Evolutionary conservation across 2,888 invertebrate species (phyloP).

Genomic region (Notodonta ziczac): DNA sequence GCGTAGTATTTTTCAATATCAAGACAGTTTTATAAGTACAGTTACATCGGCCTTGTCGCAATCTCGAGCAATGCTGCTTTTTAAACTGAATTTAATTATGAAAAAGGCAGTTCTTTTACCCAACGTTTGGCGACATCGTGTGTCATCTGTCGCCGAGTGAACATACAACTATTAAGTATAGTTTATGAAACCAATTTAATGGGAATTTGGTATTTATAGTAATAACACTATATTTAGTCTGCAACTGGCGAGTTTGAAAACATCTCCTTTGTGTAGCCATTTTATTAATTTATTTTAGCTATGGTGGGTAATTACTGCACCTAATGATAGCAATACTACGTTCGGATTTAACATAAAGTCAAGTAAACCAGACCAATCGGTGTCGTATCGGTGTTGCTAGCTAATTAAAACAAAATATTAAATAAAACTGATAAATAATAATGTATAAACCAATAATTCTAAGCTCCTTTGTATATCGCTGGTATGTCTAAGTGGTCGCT

Average conservation of each 20-base stretch:
- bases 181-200: neutral
- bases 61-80: too few species aligned
- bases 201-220: slow-evolving; percentile 9
- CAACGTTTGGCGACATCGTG: too few species aligned
- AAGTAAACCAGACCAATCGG: slow-evolving; percentile 71
- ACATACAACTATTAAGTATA: neutral
- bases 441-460: slow-evolving; percentile 52
- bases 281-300: slow-evolving; percentile 7
- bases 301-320: slow-evolving; percentile 20
- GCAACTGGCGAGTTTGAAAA: slow-evolving; percentile 6
- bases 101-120: too few species aligned
- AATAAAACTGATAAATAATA: slow-evolving; percentile 54
- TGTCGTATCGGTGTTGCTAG: slow-evolving; percentile 78
- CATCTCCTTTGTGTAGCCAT: neutral
- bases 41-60: too few species aligned
- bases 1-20: too few species aligned
- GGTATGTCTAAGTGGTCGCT: slow-evolving; percentile 39
- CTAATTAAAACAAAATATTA: slow-evolving; percentile 39
- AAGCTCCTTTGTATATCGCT: slow-evolving; percentile 62
- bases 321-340: slow-evolving; percentile 71
- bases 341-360: slow-evolving; percentile 59
- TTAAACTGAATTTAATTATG: too few species aligned
- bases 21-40: too few species aligned
- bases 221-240: slow-evolving; percentile 17
- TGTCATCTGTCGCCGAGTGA: neutral